Base-by-base conservation (phyloP, 1,140 invertebrate species). In the Musca vetustissima region DNA sequence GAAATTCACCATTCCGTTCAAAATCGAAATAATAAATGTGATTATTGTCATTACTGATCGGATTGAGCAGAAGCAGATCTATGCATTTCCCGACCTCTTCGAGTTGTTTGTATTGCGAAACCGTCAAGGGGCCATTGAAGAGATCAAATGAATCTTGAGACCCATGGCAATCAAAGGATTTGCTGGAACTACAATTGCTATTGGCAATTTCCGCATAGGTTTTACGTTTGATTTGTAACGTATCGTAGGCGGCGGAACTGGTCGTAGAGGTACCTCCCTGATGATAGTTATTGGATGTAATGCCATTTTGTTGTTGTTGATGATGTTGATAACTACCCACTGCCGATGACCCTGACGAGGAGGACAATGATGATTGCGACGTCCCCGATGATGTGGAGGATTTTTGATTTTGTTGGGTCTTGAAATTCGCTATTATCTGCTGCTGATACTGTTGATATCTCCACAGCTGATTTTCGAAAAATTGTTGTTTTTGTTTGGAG, bases 21-120 rank as follows among this genome's bases (percentile, higher is more conserved):
- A 93, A 87, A 74, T 91, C 90, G 77, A 93, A 91, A 76, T 86
- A 93, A 75, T 91, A 93, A 28, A 92, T 83, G 1, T 91, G 91
- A 76, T 89, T 90, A 17, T 85, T 81, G 74, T 86, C 87, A 3
- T 83, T 53, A 2, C 82, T 72, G 3, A 61, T 61, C 6, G 83
- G 86, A 74, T 82, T 87, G 70, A 65, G 83, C 75, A 75, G 83
- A 72, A 81, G 84, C 78, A 66, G 50, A 13, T 43, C 52, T n/a
- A 43, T 43, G 11, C 36, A 43, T 13, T 22, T 22, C 43, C n/a
- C 61, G 11, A 17, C 19, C 13, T 25, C n/a, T 43, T 50, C n/a
- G 43, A 22, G 64, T 13, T 49, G 43, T 13, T 50, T 43, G 48
- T 13, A 19, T 13, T 64, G 17, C 15, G 36, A 25, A 6, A 43